Evolutionary conservation across 2,888 invertebrate genomes (phyloP).

Genomic region (Carpatolechia fugitivella): DNA sequence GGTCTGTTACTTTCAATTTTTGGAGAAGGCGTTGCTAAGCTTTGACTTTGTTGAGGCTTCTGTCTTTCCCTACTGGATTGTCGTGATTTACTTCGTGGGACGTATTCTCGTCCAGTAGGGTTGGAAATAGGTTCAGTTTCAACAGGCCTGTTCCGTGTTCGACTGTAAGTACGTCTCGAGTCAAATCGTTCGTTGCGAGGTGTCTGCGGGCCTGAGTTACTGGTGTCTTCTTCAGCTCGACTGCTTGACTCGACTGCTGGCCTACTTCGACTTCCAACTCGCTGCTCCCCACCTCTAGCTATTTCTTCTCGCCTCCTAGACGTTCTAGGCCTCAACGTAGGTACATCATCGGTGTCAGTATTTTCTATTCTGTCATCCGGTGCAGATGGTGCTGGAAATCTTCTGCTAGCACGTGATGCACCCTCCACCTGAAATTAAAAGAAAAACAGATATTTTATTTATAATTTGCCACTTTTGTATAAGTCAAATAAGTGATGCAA

Average conservation of each 20-base stretch:
- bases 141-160: slow-evolving; percentile 52
- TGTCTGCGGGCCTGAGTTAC: slow-evolving; percentile 29
- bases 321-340: slow-evolving; percentile 51
- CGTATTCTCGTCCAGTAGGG: slow-evolving; percentile 41
- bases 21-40: slow-evolving; percentile 39
- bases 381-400: slow-evolving; percentile 42
- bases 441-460: background rate
- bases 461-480: too few relatives aligned
- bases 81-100: slow-evolving; percentile 45
- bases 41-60: slow-evolving; percentile 31
- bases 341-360: slow-evolving; percentile 29
- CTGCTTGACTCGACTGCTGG: slow-evolving; percentile 32
- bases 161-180: slow-evolving; percentile 55
- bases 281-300: slow-evolving; percentile 29
- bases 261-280: slow-evolving; percentile 52
- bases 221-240: slow-evolving; percentile 28
- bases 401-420: slow-evolving; percentile 49
- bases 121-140: slow-evolving; percentile 39
- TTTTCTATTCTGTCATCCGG: slow-evolving; percentile 31
- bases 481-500: too few relatives aligned
- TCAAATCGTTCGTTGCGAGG: slow-evolving; percentile 60
- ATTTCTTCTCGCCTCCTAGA: slow-evolving; percentile 53
- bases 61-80: slow-evolving; percentile 32
- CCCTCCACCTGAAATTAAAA: slow-evolving; percentile 57
- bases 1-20: slow-evolving; percentile 48